Evolutionary conservation across 2,888 invertebrate species (phyloP), one percentile per base, ranked within the genome.

Genomic region (Philonicus albiceps): DNA sequence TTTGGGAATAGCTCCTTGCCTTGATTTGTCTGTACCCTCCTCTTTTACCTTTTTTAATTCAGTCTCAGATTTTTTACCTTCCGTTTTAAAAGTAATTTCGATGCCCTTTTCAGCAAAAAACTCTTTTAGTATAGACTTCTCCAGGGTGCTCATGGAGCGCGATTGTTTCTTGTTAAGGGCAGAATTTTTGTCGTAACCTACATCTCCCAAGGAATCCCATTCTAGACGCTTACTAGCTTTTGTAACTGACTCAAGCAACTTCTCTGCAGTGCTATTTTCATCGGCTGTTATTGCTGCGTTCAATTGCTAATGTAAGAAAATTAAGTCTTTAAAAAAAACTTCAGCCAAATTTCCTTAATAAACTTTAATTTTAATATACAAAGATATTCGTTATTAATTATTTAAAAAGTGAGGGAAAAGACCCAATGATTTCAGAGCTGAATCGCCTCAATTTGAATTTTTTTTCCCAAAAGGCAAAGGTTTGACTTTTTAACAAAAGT

Each of bases 171-270:
- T 91, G 88, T 94, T 94, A 34, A 93, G 92, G 19, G 93, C 93
- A 90, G 93, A 93, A 88, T 94, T 93, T 89, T 95, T 94, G 40
- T 92, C 94, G 91, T 97, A 97, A 0, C 97, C 97, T 74, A 97
- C 96, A 92, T 97, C 97, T 0, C 96, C 97, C 31, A 97, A 94
- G 53, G 96, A 97, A 91, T 97, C 97, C 97, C 97, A 97, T 93
- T 97, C 97, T 2, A 97, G 92, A 88, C 95, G 96, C 84, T 95
- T 94, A 90, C 95, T 95, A 0, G 96, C 96, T 83, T 96, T 94
- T 0, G 95, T 92, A 90, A 96, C 96, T 88, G 96, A 96, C 22
- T 96, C 95, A 1, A 97, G 96, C 6, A 96, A 96, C 31, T 93
- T 90, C n/a, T 92, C 91, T 86, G 93, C 30, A 19, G 37, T 22